These are phyloP conservation scores for Vombatus ursinus DNA, from an alignment of 2,113 vertebrate species.

Conservation along the genomic window DNA sequence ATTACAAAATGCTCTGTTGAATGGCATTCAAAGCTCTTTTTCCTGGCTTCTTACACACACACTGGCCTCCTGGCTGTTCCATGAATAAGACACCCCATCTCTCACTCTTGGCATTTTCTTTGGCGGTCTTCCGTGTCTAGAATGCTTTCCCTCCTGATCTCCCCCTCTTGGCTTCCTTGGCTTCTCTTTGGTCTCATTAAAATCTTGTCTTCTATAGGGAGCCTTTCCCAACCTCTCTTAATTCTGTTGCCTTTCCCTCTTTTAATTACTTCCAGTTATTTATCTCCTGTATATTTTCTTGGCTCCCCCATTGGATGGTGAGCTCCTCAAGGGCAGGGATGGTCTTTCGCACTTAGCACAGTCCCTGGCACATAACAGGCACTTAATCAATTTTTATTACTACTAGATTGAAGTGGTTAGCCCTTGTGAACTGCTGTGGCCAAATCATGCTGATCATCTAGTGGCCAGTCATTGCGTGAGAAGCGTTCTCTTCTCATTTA, in stretches of 20 bases:
- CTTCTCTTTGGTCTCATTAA: not conserved
- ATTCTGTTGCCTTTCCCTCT: not conserved
- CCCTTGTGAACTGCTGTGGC: not conserved
- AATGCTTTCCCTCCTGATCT: not conserved
- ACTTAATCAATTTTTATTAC: not conserved
- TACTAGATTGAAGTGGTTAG: not conserved
- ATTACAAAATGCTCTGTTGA: not conserved
- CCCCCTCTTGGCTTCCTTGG: not conserved
- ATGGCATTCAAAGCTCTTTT: not conserved
- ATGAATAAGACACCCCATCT: not conserved
- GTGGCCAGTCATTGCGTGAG: not conserved
- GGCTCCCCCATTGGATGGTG: not conserved
- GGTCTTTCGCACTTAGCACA: not conserved
- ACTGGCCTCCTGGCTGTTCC: not conserved
- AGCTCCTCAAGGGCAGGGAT: not conserved
- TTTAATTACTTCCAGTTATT: not conserved
- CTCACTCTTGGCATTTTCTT: not conserved
- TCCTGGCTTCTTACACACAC: not conserved
- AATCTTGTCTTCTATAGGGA: not conserved
- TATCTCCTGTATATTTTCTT: not conserved
- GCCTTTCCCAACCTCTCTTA: not conserved
- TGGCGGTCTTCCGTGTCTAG: not conserved
- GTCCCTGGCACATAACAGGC: not conserved
- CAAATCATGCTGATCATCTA: not conserved
- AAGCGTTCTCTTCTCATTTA: not conserved